These are phyloP conservation scores for Gymnosoma rotundatum DNA, from an alignment of 2,888 invertebrate species.

Conservation along the genomic window DNA sequence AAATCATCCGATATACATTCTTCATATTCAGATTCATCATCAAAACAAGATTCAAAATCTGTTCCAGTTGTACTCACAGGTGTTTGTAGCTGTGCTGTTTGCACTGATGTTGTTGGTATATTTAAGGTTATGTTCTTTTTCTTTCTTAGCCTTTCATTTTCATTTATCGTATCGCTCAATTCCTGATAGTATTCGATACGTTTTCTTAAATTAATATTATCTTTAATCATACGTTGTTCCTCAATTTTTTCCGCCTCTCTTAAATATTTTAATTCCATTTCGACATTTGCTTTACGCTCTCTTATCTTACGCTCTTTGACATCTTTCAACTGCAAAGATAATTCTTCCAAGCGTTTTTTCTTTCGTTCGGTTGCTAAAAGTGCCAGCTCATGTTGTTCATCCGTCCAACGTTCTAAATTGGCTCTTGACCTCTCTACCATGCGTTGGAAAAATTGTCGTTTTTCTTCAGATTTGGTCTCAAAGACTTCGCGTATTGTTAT, in stretches of 20 bases:
- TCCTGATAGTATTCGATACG: conserved; percentile 78
- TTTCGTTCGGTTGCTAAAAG: conserved; percentile 74
- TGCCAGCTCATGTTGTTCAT: conserved; percentile 73
- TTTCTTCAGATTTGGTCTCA: conserved; percentile 82
- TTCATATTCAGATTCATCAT: conserved; percentile 74
- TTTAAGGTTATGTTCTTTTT: conserved; percentile 50
- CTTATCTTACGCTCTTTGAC: conserved; percentile 76
- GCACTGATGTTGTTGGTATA: conserved; percentile 32
- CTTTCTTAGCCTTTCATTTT: conserved; percentile 45
- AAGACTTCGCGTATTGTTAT: conserved; percentile 83
- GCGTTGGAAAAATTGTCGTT: conserved; percentile 83
- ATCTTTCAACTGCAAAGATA: conserved; percentile 76
- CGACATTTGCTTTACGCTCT: conserved; percentile 76
- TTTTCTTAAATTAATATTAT: conserved; percentile 76
- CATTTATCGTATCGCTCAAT: conserved; percentile 73
- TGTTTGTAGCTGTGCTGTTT: conserved; percentile 55
- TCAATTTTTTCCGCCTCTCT: conserved; percentile 76
- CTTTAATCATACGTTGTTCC: conserved; percentile 73
- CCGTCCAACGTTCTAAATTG: conserved; percentile 78
- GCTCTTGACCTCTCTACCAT: conserved; percentile 81
- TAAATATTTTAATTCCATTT: conserved; percentile 75
- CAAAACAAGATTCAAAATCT: conserved; percentile 76
- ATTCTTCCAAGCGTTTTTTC: conserved; percentile 74
- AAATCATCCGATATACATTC: conserved; percentile 74
- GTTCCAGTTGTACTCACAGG: conserved; percentile 72